Conservation (phyloP, 2,797 vertebrate genomes). For the Buceros bicornis region DNA sequence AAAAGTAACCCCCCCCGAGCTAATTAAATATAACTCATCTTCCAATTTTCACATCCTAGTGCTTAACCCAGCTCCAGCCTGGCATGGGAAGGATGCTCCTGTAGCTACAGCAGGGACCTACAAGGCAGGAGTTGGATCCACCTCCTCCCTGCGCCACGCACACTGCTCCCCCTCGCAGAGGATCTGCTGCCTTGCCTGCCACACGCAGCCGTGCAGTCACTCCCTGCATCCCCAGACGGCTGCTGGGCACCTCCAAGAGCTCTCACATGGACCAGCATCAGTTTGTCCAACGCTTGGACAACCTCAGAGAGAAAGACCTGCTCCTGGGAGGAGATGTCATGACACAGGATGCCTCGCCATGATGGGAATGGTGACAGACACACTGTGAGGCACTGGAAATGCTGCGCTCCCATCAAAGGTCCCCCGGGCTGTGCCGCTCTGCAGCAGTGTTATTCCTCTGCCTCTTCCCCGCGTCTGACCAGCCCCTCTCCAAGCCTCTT, state of each 20-base stretch:
- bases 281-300: not conserved
- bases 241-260: not conserved
- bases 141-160: not conserved
- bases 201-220: not conserved
- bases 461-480: not conserved
- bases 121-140: not conserved
- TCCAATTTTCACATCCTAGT: not conserved
- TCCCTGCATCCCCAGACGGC: not conserved
- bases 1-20: not conserved
- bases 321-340: not conserved
- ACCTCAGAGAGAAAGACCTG: not conserved
- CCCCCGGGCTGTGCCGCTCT: not conserved
- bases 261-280: not conserved
- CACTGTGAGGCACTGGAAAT: rapidly evolving
- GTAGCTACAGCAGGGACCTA: not conserved
- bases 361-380: rapidly evolving
- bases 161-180: rapidly evolving
- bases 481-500: not conserved
- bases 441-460: not conserved
- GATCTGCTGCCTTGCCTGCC: not conserved
- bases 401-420: not conserved
- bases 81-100: not conserved
- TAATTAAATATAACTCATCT: not conserved
- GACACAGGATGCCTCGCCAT: rapidly evolving
- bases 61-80: not conserved